Evolutionary conservation across 64 coral and sea anemone species (phyloP).

Genomic region (Porites lutea): DNA sequence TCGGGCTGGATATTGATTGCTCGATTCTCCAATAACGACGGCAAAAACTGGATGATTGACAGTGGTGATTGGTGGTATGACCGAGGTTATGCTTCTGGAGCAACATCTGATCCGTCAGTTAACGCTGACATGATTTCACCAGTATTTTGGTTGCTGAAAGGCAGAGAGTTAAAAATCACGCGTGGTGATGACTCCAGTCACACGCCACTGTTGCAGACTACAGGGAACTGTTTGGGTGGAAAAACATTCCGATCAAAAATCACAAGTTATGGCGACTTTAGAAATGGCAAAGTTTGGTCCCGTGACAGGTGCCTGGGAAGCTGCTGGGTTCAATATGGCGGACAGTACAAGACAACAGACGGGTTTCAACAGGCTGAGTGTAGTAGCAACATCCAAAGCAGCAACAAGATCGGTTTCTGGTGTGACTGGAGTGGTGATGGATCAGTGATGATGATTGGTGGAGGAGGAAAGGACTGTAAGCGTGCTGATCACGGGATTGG

Average conservation of each 20-base stretch:
- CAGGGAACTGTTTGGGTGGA: neutral
- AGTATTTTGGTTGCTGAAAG: slow-evolving; percentile 28
- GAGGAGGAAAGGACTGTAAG: too few relatives aligned
- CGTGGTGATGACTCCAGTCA: slow-evolving; percentile 49
- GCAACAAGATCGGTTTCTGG: too few relatives aligned
- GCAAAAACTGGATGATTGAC: slow-evolving; percentile 51
- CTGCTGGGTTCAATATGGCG: too few relatives aligned
- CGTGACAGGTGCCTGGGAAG: too few relatives aligned
- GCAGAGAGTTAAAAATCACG: slow-evolving; percentile 61
- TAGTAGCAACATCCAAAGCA: too few relatives aligned
- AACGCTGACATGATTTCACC: slow-evolving; percentile 39
- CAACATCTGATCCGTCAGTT: neutral
- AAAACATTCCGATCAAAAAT: neutral
- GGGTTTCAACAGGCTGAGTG: too few relatives aligned
- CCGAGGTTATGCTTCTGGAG: neutral
- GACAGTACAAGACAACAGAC: too few relatives aligned
- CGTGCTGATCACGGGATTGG: too few relatives aligned
- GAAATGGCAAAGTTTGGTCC: too few relatives aligned
- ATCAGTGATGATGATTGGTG: too few relatives aligned
- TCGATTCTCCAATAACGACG: slow-evolving; percentile 56
- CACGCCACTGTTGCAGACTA: slow-evolving; percentile 12
- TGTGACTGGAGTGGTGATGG: too few relatives aligned
- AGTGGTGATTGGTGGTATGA: slow-evolving; percentile 21
- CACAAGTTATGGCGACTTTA: too few relatives aligned
- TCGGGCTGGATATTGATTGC: slow-evolving; percentile 20